Evolutionary conservation across 1,140 invertebrate genomes (phyloP).

Genomic region (Saccostrea echinata): DNA sequence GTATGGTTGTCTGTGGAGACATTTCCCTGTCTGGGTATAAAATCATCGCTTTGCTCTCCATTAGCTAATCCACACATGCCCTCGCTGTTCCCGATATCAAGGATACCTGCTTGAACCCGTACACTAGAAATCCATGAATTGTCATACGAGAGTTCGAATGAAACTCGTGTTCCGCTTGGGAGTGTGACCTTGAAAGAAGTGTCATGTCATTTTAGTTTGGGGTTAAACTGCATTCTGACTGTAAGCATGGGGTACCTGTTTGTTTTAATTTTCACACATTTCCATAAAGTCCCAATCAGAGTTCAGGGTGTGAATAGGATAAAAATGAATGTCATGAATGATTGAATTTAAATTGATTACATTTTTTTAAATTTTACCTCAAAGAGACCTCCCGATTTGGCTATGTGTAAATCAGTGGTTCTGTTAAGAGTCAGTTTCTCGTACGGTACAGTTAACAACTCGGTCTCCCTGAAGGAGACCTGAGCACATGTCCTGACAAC

Average conservation of each 20-base stretch:
- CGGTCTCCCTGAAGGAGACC: background rate
- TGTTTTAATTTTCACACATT: no score
- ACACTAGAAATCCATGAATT: slow-evolving; percentile 2
- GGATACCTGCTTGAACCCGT: background rate
- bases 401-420: background rate
- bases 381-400: background rate
- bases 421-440: background rate
- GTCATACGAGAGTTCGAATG: background rate
- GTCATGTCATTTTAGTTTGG: background rate
- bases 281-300: no score
- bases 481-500: slow-evolving; percentile 4
- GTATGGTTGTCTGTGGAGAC: background rate
- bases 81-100: background rate
- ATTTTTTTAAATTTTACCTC: background rate
- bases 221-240: no score
- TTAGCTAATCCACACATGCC: slow-evolving; percentile 2
- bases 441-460: background rate
- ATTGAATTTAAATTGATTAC: no score
- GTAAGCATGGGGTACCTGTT: no score
- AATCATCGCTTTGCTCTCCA: background rate
- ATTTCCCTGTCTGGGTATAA: background rate
- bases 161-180: background rate
- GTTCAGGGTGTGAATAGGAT: no score
- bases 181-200: background rate
- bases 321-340: no score